Evolutionary conservation across 2,888 invertebrate genomes (phyloP).

Genomic region (Chymomyza amoena): DNA sequence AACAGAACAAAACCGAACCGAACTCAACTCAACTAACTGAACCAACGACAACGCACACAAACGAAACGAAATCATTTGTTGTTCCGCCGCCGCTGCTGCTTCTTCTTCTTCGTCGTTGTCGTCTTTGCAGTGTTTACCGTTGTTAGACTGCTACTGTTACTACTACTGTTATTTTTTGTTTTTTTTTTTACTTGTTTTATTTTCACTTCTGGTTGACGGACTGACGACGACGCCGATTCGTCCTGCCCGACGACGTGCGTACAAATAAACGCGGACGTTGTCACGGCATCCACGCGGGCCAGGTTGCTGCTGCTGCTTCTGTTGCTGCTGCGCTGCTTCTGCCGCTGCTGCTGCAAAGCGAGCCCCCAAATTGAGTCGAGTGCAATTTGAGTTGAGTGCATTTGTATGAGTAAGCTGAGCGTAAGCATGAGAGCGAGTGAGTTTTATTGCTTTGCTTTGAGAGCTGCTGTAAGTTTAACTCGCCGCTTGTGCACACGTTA

Average conservation of each 20-base stretch:
- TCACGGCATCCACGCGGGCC: slow-evolving; percentile 23
- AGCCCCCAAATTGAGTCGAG: slow-evolving; percentile 20
- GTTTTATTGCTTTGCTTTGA: no score
- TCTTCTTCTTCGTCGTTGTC: neutral
- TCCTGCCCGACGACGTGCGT: slow-evolving; percentile 71
- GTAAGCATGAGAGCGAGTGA: neutral
- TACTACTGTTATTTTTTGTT: neutral
- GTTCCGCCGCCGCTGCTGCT: neutral
- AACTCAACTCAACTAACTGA: neutral
- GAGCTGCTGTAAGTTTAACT: neutral
- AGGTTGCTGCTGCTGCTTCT: slow-evolving; percentile 29
- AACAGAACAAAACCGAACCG: neutral
- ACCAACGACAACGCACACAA: neutral
- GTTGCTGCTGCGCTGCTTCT: slow-evolving; percentile 5
- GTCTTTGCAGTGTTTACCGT: neutral
- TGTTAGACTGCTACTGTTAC: neutral
- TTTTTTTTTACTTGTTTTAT: neutral
- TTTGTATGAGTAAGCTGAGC: neutral
- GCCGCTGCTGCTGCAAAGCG: slow-evolving; percentile 16
- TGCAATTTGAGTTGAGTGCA: neutral
- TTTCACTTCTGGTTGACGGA: neutral
- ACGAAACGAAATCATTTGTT: neutral
- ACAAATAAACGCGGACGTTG: slow-evolving; percentile 58
- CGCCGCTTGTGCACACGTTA: neutral
- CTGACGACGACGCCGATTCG: slow-evolving; percentile 45